These are phyloP conservation scores for Enteromius argenteus DNA, from an alignment of 2,797 vertebrate genomes.

Conservation along the genomic window DNA sequence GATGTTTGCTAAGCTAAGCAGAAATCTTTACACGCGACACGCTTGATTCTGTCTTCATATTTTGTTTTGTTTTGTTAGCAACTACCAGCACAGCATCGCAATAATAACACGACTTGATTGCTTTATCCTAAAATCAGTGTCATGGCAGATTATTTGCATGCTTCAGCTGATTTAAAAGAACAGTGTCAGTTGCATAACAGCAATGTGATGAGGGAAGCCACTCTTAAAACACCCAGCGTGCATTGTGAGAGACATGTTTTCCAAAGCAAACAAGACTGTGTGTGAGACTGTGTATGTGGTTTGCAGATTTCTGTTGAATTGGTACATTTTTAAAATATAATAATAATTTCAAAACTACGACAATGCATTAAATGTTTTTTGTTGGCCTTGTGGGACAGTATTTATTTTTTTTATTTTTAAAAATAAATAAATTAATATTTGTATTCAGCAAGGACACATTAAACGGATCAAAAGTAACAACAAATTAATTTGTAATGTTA, in stretches of 20 bases:
- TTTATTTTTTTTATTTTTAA: background rate
- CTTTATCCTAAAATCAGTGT: background rate
- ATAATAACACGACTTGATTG: background rate
- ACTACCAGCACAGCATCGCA: background rate
- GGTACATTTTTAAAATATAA: background rate
- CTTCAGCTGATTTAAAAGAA: background rate
- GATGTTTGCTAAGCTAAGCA: background rate
- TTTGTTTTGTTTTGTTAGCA: background rate
- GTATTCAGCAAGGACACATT: background rate
- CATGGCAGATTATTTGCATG: background rate
- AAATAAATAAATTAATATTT: background rate
- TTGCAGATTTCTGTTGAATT: background rate
- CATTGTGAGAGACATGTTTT: background rate
- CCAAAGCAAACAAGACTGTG: constrained; percentile 7
- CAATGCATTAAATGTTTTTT: background rate
- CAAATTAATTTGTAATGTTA: background rate
- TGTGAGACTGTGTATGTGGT: background rate
- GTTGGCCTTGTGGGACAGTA: background rate
- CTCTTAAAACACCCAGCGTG: too few species aligned
- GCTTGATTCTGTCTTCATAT: background rate
- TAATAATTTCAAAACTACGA: background rate
- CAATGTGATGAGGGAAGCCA: background rate
- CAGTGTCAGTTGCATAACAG: background rate
- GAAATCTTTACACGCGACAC: background rate
- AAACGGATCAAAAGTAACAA: background rate